A percentile compares a stretch with the other conserved stretches of the same genome.
Conservation (phyloP, 2,888 invertebrate species). For the Diaprepes abbreviatus region DNA sequence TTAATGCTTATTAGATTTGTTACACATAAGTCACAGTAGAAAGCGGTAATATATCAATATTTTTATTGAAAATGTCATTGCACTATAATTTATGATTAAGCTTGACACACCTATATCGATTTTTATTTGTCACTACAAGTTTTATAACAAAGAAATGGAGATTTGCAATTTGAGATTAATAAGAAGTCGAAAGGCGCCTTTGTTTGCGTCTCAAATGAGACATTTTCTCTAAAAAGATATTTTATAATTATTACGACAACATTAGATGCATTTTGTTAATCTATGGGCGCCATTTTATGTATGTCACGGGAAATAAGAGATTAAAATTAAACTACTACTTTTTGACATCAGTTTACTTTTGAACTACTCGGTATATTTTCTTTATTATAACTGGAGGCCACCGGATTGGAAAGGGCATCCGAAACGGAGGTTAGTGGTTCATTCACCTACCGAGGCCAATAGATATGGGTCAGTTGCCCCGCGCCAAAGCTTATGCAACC, state of each 20-base stretch:
- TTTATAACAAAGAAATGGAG: too few species aligned
- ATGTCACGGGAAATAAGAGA: too few species aligned
- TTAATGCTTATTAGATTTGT: constrained; percentile 17
- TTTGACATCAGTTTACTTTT: not conserved
- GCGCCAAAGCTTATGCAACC: constrained; percentile 41
- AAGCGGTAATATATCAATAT: constrained; percentile 15
- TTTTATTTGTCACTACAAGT: not conserved
- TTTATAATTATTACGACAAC: too few species aligned
- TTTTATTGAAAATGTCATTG: constrained; percentile 15
- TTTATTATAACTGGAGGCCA: constrained; percentile 29
- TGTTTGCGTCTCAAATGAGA: too few species aligned
- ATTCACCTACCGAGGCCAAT: constrained; percentile 50
- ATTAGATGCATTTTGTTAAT: too few species aligned
- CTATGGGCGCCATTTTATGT: too few species aligned
- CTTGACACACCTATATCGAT: not conserved
- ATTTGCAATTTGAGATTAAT: too few species aligned
- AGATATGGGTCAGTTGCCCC: constrained; percentile 52
- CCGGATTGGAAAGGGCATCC: constrained; percentile 48
- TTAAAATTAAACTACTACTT: too few species aligned
- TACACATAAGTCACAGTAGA: constrained; percentile 21
- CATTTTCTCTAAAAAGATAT: too few species aligned
- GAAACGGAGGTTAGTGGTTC: constrained; percentile 49
- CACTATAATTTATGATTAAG: constrained; percentile 10
- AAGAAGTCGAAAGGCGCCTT: too few species aligned
- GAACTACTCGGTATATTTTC: not conserved